Evolutionary conservation across 2,113 vertebrate genomes (phyloP).

Genomic region (Tachysurus vachellii): DNA sequence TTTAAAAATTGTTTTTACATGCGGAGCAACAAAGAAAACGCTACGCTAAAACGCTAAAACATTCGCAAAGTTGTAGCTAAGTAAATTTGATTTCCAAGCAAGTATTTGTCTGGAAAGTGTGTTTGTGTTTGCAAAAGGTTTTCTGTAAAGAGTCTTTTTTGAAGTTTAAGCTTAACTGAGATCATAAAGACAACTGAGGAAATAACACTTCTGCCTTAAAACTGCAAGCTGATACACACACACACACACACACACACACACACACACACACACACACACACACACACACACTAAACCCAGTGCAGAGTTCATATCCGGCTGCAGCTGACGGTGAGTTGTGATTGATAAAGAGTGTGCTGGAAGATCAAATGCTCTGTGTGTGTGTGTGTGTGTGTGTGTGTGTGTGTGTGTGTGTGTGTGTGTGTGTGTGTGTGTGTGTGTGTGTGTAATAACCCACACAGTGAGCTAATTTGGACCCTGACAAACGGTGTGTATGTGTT

Average conservation of each 20-base stretch:
- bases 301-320: constrained; percentile 46
- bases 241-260: constrained; percentile 12
- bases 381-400: constrained; percentile 15
- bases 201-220: constrained; percentile 34
- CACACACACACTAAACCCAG: constrained; percentile 8
- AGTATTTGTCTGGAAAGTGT: background rate
- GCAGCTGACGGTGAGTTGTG: constrained; percentile 40
- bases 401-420: background rate
- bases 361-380: constrained; percentile 41
- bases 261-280: background rate
- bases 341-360: constrained; percentile 51
- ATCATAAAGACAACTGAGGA: constrained; percentile 16
- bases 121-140: background rate
- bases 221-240: background rate
- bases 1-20: too few relatives aligned
- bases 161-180: background rate
- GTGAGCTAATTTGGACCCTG: constrained; percentile 14
- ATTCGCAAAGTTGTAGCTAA: too few relatives aligned
- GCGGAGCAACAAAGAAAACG: too few relatives aligned
- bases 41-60: too few relatives aligned
- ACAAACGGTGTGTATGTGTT: constrained; percentile 21
- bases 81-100: background rate
- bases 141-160: background rate
- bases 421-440: constrained; percentile 31
- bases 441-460: constrained; percentile 32